A percentile compares a stretch with the other conserved stretches of the same genome.
phyloP scores from a whole-genome alignment of 23 tunicate genomes.

The Corella eumyota region DNA sequence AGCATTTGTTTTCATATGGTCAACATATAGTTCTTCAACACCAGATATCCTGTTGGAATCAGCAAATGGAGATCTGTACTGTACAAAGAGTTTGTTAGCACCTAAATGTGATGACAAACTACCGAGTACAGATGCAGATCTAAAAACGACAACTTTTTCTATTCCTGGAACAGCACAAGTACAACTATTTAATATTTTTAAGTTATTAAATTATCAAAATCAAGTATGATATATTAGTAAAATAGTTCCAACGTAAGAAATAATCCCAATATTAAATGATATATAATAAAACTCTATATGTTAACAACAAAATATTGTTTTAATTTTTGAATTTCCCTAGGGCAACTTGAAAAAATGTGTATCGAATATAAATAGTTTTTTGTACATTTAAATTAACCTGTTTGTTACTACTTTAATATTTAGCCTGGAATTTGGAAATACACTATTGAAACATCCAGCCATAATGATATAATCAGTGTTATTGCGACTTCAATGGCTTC shows the following conservation, averaged over 20 bases:
- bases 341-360: no score
- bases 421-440: conserved; percentile 42
- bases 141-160: conserved; percentile 21
- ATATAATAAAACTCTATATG: no score
- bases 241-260: no score
- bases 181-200: not conserved
- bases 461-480: conserved; percentile 2
- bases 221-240: no score
- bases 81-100: not conserved
- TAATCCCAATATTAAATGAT: no score
- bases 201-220: not conserved
- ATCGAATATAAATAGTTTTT: no score
- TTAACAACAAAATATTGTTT: no score
- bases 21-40: not conserved
- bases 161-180: conserved; percentile 49
- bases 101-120: not conserved
- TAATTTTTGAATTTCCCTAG: no score
- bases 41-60: conserved; percentile 8
- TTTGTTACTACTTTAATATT: no score
- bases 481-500: conserved; percentile 43
- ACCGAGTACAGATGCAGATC: not conserved
- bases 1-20: conserved; percentile 31
- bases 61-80: conserved; percentile 16
- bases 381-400: no score
- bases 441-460: conserved; percentile 1